Base-by-base conservation (phyloP, 2,797 vertebrate species). In the Sebastes itinus region DNA sequence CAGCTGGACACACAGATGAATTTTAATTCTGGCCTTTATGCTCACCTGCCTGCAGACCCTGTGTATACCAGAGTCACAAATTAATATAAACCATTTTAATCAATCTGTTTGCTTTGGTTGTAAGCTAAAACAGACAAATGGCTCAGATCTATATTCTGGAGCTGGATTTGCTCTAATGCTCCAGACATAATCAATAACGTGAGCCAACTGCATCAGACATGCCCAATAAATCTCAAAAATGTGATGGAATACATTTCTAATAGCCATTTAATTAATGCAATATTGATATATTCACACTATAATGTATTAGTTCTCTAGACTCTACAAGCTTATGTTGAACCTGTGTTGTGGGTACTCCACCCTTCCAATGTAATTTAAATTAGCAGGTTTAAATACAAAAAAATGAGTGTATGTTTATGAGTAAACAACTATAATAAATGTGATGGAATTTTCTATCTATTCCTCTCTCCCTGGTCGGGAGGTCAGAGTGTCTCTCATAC, bases 111-210 rank as follows among this genome's bases (percentile, higher is more conserved):
- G 10, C 64, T 78, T 66, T 72, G 60, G 58, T 71, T 72, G 55
- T 38, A 10, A 66, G 46, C 52, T 69, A 22, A 75, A 73, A 42
- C 33, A 58, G 38, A 77, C 65, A 42, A 71, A 77, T 79, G 42
- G 72, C 38, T 75, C 35, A 54, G 16, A 62, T 38, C 52, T 76
- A 22, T 68, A 38, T 78, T 73, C 28, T 66, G 54, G 75, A 27
- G 59, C 52, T 63, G 46, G 20, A 61, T 63, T 62, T 52, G 23
- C 73, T 75, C 65, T 30, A 52, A 65, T 33, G 49, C 52, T 42
- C 58, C 70, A 81, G 72, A 81, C 77, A 23, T 59, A 80, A 87
- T 91, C 86, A 81, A 79, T 87, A 64, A 66, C 72, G 25, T 35
- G 22, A 75, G 74, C 61, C 54, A 18, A 70, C n/a, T 65, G 42